Percentiles rank a stretch among this genome's conserved stretches.
Conservation (phyloP, 2,113 vertebrate genomes). For the Corvus cornix region DNA sequence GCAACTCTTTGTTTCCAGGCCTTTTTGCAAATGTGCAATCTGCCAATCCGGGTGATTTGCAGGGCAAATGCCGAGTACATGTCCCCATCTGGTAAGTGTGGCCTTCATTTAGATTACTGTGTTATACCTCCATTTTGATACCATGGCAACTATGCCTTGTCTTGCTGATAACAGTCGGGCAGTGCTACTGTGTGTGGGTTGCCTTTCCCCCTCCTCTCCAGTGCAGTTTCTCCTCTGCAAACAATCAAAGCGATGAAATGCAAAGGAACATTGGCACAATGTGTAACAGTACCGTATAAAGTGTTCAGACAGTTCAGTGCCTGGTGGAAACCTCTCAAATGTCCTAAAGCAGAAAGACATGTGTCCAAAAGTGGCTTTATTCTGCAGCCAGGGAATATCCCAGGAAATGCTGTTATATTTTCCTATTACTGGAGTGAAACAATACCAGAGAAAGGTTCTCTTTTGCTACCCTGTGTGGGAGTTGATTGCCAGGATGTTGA, state of each 20-base stretch:
- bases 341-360: background rate
- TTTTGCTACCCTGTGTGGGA: background rate
- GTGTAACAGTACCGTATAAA: background rate
- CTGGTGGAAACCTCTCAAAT: background rate
- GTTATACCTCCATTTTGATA: conserved; percentile 58
- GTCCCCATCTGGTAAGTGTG: conserved; percentile 90
- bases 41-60: conserved; percentile 83
- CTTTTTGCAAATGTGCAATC: conserved; percentile 89
- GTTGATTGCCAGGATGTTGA: background rate
- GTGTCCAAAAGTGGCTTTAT: background rate
- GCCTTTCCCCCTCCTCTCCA: conserved; percentile 5
- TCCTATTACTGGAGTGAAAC: background rate
- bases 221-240: background rate
- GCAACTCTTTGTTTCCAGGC: conserved; percentile 73
- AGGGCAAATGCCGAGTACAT: conserved; percentile 85
- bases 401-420: background rate
- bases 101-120: conserved; percentile 65
- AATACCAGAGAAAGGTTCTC: background rate
- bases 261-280: background rate
- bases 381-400: background rate
- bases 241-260: background rate
- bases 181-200: background rate
- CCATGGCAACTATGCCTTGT: conserved; percentile 74
- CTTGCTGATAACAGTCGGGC: conserved; percentile 37
- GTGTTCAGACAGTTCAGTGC: background rate